Evolutionary conservation across 2,113 vertebrate genomes (phyloP).

Genomic region (Symphodus melops): DNA sequence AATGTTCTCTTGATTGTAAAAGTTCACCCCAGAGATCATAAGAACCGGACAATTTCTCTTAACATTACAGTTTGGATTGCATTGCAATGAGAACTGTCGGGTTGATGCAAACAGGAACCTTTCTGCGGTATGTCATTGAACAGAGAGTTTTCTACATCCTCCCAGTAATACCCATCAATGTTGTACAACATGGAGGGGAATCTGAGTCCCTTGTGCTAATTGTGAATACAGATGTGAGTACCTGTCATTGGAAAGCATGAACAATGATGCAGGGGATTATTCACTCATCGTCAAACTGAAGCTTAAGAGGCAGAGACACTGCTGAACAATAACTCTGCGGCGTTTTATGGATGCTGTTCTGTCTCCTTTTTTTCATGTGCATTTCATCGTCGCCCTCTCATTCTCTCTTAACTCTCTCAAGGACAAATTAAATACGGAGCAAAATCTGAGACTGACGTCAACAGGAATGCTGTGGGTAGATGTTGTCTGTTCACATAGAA

Average conservation of each 20-base stretch:
- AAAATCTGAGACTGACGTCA: not conserved
- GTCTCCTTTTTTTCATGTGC: not conserved
- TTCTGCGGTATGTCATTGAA: not conserved
- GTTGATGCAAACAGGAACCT: not conserved
- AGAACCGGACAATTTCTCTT: too few relatives aligned
- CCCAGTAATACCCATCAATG: not conserved
- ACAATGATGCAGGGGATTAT: not conserved
- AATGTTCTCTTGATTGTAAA: not conserved
- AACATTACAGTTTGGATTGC: not conserved
- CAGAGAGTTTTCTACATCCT: not conserved
- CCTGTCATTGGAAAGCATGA: conserved; percentile 26
- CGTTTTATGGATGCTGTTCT: not conserved
- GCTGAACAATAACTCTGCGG: not conserved
- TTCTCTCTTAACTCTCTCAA: not conserved
- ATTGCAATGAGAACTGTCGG: not conserved
- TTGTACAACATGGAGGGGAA: conserved; percentile 34
- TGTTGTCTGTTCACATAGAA: not conserved
- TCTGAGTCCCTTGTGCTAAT: conserved; percentile 2
- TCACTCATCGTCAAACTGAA: conserved; percentile 19
- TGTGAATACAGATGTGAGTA: conserved; percentile 18
- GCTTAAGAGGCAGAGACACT: not conserved
- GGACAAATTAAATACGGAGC: not conserved
- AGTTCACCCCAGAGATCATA: not conserved
- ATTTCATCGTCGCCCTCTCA: not conserved
- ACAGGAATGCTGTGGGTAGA: not conserved